Percentiles rank a stretch among this genome's conserved stretches.
Evolutionary conservation across 64 coral and sea anemone genomes (phyloP).

Genomic region (Porites lutea): DNA sequence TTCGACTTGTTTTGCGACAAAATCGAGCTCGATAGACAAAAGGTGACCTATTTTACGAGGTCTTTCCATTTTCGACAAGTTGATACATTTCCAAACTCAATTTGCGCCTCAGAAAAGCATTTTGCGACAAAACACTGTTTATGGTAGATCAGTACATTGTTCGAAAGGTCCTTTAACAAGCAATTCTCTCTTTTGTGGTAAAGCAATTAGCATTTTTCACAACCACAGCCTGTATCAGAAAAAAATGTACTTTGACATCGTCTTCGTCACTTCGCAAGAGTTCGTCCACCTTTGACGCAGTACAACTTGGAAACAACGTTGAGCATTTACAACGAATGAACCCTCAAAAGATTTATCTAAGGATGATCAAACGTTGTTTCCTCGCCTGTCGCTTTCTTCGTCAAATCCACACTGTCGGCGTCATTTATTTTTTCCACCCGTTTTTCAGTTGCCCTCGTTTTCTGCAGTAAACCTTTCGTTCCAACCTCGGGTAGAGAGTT

Average conservation of each 20-base stretch:
- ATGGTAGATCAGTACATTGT: neutral
- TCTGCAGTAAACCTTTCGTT: neutral
- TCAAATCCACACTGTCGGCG: neutral
- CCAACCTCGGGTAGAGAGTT: conserved; percentile 38
- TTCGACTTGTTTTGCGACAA: too few relatives aligned
- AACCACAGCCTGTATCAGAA: neutral
- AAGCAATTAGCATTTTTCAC: neutral
- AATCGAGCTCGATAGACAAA: too few relatives aligned
- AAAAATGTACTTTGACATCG: neutral
- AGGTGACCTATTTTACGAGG: too few relatives aligned
- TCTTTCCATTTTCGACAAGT: neutral
- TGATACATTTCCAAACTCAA: neutral
- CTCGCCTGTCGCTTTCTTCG: neutral
- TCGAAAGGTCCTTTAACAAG: neutral
- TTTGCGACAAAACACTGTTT: neutral
- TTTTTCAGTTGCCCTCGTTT: neutral
- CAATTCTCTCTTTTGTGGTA: neutral
- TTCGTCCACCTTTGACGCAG: neutral
- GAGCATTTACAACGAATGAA: too few relatives aligned
- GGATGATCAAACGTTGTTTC: neutral
- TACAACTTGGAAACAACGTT: too few relatives aligned
- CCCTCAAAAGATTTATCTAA: neutral
- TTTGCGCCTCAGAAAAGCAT: neutral
- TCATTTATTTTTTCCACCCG: neutral
- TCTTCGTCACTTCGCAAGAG: neutral